Evolutionary conservation across 2,113 vertebrate genomes (phyloP), one percentile per base, ranked within the genome.

Genomic region (Gila orcuttii): DNA sequence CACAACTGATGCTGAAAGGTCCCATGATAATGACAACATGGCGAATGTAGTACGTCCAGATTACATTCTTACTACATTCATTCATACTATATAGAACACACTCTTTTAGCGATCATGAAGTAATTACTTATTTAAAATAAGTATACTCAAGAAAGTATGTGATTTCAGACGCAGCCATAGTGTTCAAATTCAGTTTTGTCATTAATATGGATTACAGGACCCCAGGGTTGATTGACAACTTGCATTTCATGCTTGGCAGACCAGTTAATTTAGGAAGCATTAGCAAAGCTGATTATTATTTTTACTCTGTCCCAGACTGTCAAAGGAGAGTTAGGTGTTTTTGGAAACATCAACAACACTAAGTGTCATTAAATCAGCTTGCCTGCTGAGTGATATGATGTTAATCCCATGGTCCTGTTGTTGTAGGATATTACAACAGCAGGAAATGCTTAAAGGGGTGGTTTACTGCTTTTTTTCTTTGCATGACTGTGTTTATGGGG

Each of bases 251-350:
- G 28, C 62, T 69, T 82, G 45, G 45, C 42, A 33, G 79, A 33
- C 60, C 79, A 50, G 79, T 52, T 82, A 50, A 68, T 82, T 68
- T 36, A 82, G 79, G 62, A 50, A 50, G 62, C 60, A 82, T 28
- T n/a, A 28, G 45, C 45, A 52, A 66, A 82, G n/a, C 62, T 33
- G 10, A 33, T 64, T 80, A 39, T 45, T 79, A 50, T 68, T 52
- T 68, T 64, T 36, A 52, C 9, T 33, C 15, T 7, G 1, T 42
- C 17, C 62, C 25, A 21, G 60, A 31, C 17, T 52, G 17, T 64
- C 8, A 68, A 17, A 7, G 62, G 62, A n/a, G 25, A 82, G 79
- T 80, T n/a, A 47, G 28, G 79, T 52, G 62, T 55, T 50, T 82
- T 69, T 80, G 57, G n/a, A 62, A 39, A 80, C 59, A 62, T 75